A percentile compares a stretch with the other conserved stretches of the same genome.
Conservation (phyloP, 1,140 invertebrate genomes). For the Neodiprion virginianus region DNA sequence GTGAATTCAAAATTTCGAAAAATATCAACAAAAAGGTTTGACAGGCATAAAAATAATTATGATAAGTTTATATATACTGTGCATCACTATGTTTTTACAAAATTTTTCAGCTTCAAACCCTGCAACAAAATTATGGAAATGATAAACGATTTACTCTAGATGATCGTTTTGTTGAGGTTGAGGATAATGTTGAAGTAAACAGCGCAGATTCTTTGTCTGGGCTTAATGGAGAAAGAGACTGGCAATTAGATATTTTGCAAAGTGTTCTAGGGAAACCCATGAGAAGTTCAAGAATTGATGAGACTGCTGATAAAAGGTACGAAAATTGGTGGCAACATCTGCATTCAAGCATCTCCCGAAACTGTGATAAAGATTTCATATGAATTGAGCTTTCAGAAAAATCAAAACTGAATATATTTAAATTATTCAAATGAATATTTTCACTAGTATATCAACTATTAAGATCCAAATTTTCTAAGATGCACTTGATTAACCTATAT, state of each 20-base stretch:
- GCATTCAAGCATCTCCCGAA: background rate
- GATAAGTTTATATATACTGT: background rate
- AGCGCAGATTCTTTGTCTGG: constrained; percentile 39
- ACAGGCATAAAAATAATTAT: constrained; percentile 1
- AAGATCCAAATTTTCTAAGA: too few species aligned
- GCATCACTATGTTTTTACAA: background rate
- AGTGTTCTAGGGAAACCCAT: constrained; percentile 61
- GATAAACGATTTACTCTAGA: constrained; percentile 68
- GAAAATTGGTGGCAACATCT: constrained; percentile 8
- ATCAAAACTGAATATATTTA: background rate
- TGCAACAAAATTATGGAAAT: constrained; percentile 59
- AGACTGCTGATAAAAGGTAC: constrained; percentile 16
- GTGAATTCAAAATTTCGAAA: constrained; percentile 32
- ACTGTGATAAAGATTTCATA: constrained; percentile 17
- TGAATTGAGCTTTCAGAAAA: constrained; percentile 27
- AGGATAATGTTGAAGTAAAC: constrained; percentile 34
- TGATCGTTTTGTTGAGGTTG: constrained; percentile 64
- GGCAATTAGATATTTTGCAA: constrained; percentile 66
- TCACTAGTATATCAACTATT: background rate
- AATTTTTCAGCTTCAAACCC: constrained; percentile 23
- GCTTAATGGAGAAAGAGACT: constrained; percentile 63
- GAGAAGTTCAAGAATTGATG: constrained; percentile 28
- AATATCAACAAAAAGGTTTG: constrained; percentile 25
- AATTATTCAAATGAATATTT: background rate
- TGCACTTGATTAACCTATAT: too few species aligned